phyloP scores from a whole-genome alignment of 2,113 vertebrate genomes.

The Thryonomys swinderianus region DNA sequence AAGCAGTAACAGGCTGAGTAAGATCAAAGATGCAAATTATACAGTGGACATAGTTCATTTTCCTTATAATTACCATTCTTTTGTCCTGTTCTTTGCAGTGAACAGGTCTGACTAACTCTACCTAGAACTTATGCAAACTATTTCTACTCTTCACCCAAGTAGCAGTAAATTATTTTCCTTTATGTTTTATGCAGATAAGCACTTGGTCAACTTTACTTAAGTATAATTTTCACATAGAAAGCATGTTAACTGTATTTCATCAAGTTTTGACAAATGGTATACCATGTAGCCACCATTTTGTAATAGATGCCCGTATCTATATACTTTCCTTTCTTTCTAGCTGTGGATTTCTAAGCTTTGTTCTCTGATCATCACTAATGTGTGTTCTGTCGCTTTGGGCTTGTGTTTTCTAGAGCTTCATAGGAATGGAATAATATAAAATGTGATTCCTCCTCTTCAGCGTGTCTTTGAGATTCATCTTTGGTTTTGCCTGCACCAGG shows the following conservation, averaged over 20 bases:
- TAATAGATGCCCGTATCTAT: background rate
- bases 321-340: background rate
- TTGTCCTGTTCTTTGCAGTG: background rate
- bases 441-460: background rate
- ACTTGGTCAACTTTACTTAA: background rate
- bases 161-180: background rate
- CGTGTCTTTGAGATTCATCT: background rate
- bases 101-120: background rate
- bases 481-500: background rate
- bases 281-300: background rate
- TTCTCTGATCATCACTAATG: background rate
- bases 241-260: background rate
- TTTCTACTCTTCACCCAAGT: background rate
- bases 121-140: background rate
- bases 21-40: background rate
- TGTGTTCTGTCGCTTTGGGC: background rate
- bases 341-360: background rate
- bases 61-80: background rate
- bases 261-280: background rate
- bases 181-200: conserved; percentile 25
- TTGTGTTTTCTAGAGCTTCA: background rate
- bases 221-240: background rate
- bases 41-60: background rate
- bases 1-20: background rate
- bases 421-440: background rate